Percentiles rank a stretch among this genome's conserved stretches.
Conservation (phyloP, 2,888 invertebrate genomes). For the Scelioninae gen. 2 region DNA sequence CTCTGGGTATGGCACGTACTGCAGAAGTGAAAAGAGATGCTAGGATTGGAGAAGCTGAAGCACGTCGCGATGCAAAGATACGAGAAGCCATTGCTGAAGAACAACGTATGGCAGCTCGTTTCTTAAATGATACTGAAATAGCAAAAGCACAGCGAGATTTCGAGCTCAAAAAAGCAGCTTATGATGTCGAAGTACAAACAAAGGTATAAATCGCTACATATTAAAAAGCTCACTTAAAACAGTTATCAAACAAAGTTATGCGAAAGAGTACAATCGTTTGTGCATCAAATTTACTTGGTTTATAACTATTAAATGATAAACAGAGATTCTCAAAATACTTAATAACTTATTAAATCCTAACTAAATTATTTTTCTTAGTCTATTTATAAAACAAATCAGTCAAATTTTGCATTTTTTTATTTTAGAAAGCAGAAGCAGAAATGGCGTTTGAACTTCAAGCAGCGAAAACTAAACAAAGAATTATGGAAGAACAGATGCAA, state of each 20-base stretch:
- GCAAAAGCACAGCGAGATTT: conserved; percentile 98
- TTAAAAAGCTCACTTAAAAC: too few relatives aligned
- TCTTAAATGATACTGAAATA: conserved; percentile 97
- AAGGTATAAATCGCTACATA: too few relatives aligned
- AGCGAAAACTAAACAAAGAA: conserved; percentile 95
- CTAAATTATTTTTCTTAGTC: too few relatives aligned
- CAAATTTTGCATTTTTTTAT: too few relatives aligned
- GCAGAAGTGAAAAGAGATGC: conserved; percentile 97
- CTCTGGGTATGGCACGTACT: conserved; percentile 95
- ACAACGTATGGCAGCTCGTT: conserved; percentile 94
- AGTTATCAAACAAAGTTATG: too few relatives aligned
- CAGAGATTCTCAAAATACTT: too few relatives aligned
- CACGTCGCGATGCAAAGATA: conserved; percentile 92
- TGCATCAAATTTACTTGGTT: too few relatives aligned
- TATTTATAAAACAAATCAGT: too few relatives aligned
- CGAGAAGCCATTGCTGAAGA: conserved; percentile 98
- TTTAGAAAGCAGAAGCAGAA: conserved; percentile 90
- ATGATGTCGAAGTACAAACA: conserved; percentile 97
- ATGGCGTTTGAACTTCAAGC: conserved; percentile 95
- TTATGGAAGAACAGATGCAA: conserved; percentile 98
- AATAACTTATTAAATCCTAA: too few relatives aligned
- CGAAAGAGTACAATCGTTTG: too few relatives aligned
- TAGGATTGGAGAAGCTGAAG: conserved; percentile 97
- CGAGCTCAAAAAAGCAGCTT: conserved; percentile 96
- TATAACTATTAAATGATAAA: too few relatives aligned